Evolutionary conservation across 2,888 invertebrate species (phyloP), one percentile per base, ranked within the genome.

Genomic region (Eretmocerus hayati): DNA sequence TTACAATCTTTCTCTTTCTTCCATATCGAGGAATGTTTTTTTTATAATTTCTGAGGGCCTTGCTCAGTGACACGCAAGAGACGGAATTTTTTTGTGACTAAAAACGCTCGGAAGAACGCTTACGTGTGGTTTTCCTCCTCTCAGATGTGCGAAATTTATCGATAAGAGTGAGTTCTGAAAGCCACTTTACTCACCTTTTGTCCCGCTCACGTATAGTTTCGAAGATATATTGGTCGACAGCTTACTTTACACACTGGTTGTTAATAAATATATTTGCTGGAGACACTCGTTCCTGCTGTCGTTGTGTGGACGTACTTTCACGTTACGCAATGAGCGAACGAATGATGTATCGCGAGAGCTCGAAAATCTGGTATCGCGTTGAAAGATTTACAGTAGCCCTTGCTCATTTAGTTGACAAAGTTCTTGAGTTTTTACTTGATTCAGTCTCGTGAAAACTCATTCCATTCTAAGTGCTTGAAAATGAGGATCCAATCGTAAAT

Each of bases 271-370:
- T 26, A 26, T 26, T 11, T 6, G 11, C 8, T 11, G 26, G 26
- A 26, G 26, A 11, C 26, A 11, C 8, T 11, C 8, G 26, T 21
- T 33, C 20, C 45, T 20, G 42, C 38, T 22, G 39, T 15, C 15
- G 42, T 38, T 37, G 30, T 22, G 32, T 32, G 18, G 23, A 19
- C 50, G 26, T 18, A 50, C 50, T 50, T 50, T 50, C 50, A 46
- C 50, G 42, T 50, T 50, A 42, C 46, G 46, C 42, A 46, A 50
- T 50, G 42, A 35, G n/a, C n/a, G n/a, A n/a, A n/a, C n/a, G 22
- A 46, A 46, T 46, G 46, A 46, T 46, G 41, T 38, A 40, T 30
- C 6, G 31, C 39, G 33, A 31, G 32, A 23, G 16, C n/a, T 20
- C 22, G 32, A 40, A 46, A 40, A 41, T 41, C 26, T 40, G 31